These are phyloP conservation scores for Zaprionus taronus DNA, from an alignment of 1,140 invertebrate species.

Conservation along the genomic window DNA sequence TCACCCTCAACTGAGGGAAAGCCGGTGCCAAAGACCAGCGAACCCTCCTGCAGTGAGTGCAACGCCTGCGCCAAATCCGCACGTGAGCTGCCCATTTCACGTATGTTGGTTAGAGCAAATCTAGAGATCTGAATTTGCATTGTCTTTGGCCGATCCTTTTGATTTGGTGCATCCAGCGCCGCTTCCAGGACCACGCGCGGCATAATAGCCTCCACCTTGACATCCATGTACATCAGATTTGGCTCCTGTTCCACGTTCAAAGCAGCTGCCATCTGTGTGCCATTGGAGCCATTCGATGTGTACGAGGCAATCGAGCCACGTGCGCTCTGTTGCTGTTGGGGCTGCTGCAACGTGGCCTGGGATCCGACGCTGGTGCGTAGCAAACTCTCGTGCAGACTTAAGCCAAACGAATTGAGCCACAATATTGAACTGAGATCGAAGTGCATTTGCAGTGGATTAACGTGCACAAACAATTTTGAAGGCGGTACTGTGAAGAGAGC, in stretches of 20 bases:
- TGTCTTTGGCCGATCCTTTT: slow-evolving; percentile 89
- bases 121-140: slow-evolving; percentile 92
- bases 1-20: slow-evolving; percentile 90
- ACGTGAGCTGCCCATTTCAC: slow-evolving; percentile 89
- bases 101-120: slow-evolving; percentile 91
- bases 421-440: slow-evolving; percentile 94
- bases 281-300: slow-evolving; percentile 75
- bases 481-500: slow-evolving; percentile 90
- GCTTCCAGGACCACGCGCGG: slow-evolving; percentile 87
- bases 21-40: slow-evolving; percentile 89
- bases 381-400: slow-evolving; percentile 93
- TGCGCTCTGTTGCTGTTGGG: slow-evolving; percentile 27
- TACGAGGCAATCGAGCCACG: slow-evolving; percentile 75
- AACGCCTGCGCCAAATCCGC: slow-evolving; percentile 90
- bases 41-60: slow-evolving; percentile 89
- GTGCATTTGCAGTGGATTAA: slow-evolving; percentile 94
- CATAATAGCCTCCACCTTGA: slow-evolving; percentile 95
- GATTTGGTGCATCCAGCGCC: slow-evolving; percentile 73
- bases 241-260: slow-evolving; percentile 78
- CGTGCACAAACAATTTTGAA: slow-evolving; percentile 95
- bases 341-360: slow-evolving; percentile 61
- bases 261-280: slow-evolving; percentile 70
- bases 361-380: slow-evolving; percentile 84
- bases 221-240: slow-evolving; percentile 91
- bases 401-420: slow-evolving; percentile 97